Evolutionary conservation across 2,888 invertebrate genomes (phyloP), one percentile per base, ranked within the genome.

Genomic region (Azorinus chamasolen): DNA sequence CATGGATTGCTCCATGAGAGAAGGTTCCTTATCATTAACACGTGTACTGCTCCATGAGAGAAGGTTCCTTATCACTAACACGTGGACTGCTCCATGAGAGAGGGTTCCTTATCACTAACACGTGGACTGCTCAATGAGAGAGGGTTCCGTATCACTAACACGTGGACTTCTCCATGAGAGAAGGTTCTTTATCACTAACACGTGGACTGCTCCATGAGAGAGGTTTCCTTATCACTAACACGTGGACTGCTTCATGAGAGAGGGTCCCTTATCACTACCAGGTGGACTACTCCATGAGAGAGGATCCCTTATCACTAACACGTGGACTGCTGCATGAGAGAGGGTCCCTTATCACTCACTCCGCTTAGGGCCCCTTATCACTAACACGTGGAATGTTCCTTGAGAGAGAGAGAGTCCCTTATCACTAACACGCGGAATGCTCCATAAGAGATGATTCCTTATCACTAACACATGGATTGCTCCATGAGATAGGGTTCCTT

Each of bases 331-430:
- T n/a, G n/a, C 46, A 66, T 25, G 41, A 25, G 20, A 69, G 69
- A 18, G 80, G 74, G 41, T 68, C 61, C 16, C 45, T 72, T 48
- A 79, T 74, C 46, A 83, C 83, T 20, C 79, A 64, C 53, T 77
- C 79, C 12, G 43, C 79, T 2, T 81, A 70, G 37, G 79, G 76
- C 66, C 81, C 83, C 27, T 73, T 51, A 83, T 84, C 62, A 57
- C 66, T 43, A n/a, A 27, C 20, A 41, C 22, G 25, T 22, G 16
- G 43, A 14, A 12, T 8, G 8, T 22, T 6, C 12, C 8, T 6
- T 25, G n/a, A n/a, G n/a, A n/a, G 8, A 39, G 18, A 12, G 12
- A 27, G 27, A 10, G 14, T 18, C 18, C 39, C 8, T 39, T 14
- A 10, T 27, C 6, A 39, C 41, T 8, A 12, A n/a, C n/a, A n/a